Evolutionary conservation across 2,888 invertebrate genomes (phyloP).

Genomic region (Lacanobia wlatinum): DNA sequence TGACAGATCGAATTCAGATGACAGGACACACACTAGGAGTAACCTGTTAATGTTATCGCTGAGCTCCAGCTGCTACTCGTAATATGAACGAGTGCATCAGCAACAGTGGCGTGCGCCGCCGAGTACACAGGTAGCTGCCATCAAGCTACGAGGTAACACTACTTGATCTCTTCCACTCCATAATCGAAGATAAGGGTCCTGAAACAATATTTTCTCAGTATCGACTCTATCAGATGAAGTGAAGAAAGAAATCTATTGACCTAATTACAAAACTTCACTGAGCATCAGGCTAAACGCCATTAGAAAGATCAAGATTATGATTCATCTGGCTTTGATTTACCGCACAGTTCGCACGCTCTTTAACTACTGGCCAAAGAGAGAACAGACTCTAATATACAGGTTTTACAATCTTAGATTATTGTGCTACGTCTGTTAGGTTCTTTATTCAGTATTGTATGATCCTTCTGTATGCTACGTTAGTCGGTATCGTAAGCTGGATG

Average conservation of each 20-base stretch:
- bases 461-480: background rate
- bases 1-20: conserved; percentile 10
- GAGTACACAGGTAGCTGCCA: background rate
- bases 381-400: background rate
- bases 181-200: background rate
- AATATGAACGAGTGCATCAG: conserved; percentile 22
- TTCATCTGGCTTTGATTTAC: background rate
- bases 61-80: conserved; percentile 8
- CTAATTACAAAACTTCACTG: no score
- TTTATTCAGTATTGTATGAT: conserved; percentile 11
- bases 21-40: conserved; percentile 1
- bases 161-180: background rate
- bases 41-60: conserved; percentile 35
- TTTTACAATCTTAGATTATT: background rate
- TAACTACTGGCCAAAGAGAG: background rate
- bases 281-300: no score
- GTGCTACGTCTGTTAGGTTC: background rate
- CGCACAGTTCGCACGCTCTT: no score
- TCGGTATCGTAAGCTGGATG: background rate
- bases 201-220: no score
- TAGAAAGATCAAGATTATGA: no score
- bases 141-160: background rate
- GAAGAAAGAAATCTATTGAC: no score
- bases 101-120: conserved; percentile 3
- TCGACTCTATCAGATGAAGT: no score